Conservation (phyloP, 2,888 invertebrate genomes). For the Embidobia sp. region DNA sequence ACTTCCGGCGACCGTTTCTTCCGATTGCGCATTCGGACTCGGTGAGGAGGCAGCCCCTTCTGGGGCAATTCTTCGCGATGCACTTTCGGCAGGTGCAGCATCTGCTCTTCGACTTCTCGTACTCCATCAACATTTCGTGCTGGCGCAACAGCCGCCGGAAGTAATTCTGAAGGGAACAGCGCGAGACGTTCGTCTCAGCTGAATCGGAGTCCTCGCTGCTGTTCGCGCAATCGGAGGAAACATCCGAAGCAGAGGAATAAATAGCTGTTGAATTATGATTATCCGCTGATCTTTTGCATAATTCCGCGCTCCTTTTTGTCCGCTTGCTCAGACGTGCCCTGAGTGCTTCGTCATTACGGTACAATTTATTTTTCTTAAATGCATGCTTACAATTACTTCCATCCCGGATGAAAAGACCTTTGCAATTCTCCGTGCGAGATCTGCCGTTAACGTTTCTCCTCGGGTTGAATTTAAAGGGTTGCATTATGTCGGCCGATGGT, state of each 20-base stretch:
- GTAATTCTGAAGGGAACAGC: too few species aligned
- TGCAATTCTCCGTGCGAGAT: constrained; percentile 35
- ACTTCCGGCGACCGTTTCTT: too few species aligned
- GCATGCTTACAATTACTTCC: constrained; percentile 40
- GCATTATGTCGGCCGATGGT: constrained; percentile 19
- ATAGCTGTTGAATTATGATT: constrained; percentile 12
- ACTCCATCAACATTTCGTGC: constrained; percentile 32
- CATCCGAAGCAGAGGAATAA: constrained; percentile 4
- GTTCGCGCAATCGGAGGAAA: not conserved
- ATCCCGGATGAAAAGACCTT: constrained; percentile 23
- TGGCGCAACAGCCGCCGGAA: constrained; percentile 9
- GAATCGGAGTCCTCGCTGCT: constrained; percentile 9
- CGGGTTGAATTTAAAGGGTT: constrained; percentile 44
- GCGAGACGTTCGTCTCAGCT: too few species aligned
- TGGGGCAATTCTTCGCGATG: not conserved
- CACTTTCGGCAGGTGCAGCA: constrained; percentile 4
- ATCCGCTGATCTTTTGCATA: not conserved
- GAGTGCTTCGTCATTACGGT: constrained; percentile 22
- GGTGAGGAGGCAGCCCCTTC: too few species aligned
- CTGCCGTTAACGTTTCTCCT: constrained; percentile 31
- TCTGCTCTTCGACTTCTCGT: not conserved
- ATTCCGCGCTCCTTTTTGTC: not conserved
- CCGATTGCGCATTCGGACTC: too few species aligned
- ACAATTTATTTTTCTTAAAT: constrained; percentile 37
- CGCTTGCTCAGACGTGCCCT: not conserved